Base-by-base conservation (phyloP, 2,797 vertebrate genomes). In the Aplochiton taeniatus region DNA sequence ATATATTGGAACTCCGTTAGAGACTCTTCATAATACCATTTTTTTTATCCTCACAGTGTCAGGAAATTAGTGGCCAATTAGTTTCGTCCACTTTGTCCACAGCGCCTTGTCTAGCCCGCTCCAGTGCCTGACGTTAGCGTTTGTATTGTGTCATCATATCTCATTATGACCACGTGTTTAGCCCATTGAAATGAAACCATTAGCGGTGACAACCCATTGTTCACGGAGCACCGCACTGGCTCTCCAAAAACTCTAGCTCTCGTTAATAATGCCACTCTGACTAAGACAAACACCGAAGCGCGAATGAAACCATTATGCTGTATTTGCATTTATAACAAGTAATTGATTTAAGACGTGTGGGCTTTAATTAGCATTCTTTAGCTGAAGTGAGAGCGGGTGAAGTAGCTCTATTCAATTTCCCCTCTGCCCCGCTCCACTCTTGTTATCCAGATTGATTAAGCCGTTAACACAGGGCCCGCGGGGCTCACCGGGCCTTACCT, bases 291-390 rank as follows among this genome's bases (percentile, higher is more conserved):
- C 79, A 69, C 18, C 72, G 67, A 80, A 84, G 76, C 62, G 73
- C 12, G 74, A 78, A 64, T 16, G 55, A 52, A 68, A 46, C 67
- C 68, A 79, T 87, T 85, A 81, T 83, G 69, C 73, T 46, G 64
- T 80, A 82, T 91, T 90, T 90, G 80, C 82, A 88, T 88, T 31
- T 83, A 87, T 84, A 87, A 88, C 86, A 84, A 81, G 81, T 72
- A 80, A 82, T 83, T 87, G 82, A 89, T 88, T 88, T 83, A 81
- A 84, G 82, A 84, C 31, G 31, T 83, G 50, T 70, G 66, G 66
- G 41, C 73, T 85, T 88, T 90, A 89, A 91, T 91, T 87, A 82
- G 73, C 74, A 75, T 85, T 83, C 76, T 78, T 85, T 75, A 59
- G 68, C 81, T 51, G 70, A 68, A 80, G 75, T 68, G 73, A 13